These are phyloP conservation scores for Pipa parva DNA, from an alignment of 2,113 vertebrate genomes.

Conservation along the genomic window DNA sequence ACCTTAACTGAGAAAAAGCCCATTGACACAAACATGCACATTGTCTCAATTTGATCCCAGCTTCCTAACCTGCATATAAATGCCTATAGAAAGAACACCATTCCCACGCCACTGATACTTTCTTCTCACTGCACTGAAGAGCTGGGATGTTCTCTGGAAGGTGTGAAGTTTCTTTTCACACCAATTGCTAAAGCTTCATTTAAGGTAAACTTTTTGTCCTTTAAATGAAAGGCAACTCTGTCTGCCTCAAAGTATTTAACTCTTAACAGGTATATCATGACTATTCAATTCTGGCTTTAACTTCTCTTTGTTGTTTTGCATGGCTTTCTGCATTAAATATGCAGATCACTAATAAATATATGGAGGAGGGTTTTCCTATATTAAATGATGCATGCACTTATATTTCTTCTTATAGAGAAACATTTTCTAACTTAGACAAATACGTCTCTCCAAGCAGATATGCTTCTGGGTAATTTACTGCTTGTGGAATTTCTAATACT, in stretches of 20 bases:
- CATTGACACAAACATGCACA: neutral
- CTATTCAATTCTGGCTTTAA: too few relatives aligned
- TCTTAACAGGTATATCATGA: neutral
- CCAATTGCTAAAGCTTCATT: neutral
- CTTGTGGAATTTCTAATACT: too few relatives aligned
- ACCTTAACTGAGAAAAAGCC: constrained; percentile 5
- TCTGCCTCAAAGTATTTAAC: neutral
- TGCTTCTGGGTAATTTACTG: too few relatives aligned
- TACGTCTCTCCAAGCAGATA: too few relatives aligned
- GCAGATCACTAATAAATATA: neutral
- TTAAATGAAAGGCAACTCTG: neutral
- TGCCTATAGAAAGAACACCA: neutral
- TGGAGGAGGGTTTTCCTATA: too few relatives aligned
- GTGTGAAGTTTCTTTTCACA: constrained; percentile 5
- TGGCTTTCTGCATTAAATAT: neutral
- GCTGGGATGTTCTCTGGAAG: neutral
- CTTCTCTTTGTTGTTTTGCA: too few relatives aligned
- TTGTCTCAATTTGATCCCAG: neutral
- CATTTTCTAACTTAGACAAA: too few relatives aligned
- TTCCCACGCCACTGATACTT: neutral
- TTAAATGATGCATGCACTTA: too few relatives aligned
- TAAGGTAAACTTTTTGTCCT: neutral
- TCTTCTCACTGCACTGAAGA: constrained; percentile 3
- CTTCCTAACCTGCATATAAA: neutral
- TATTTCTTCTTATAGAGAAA: too few relatives aligned